Percentiles rank a stretch among this genome's conserved stretches.
Evolutionary conservation across 2,113 vertebrate genomes (phyloP).

Genomic region (Dendropsophus ebraccatus): DNA sequence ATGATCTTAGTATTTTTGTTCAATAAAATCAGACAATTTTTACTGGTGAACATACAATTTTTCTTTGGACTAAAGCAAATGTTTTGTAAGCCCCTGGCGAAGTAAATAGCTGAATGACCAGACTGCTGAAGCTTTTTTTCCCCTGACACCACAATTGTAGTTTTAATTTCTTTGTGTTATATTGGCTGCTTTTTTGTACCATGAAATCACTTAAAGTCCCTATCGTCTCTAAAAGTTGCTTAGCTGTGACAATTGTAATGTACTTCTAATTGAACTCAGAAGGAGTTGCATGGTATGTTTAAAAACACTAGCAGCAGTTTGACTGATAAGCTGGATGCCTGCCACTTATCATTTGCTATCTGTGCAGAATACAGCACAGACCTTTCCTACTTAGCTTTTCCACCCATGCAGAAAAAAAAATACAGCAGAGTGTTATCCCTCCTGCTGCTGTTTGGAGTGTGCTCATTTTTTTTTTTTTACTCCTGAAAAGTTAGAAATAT

Average conservation of each 20-base stretch:
- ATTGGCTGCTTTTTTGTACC: constrained; percentile 62
- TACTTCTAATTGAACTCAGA: constrained; percentile 66
- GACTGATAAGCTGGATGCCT: constrained; percentile 58
- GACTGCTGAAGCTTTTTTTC: constrained; percentile 63
- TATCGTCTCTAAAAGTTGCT: constrained; percentile 64
- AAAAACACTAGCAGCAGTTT: constrained; percentile 60
- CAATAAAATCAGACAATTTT: neutral
- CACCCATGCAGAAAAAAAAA: constrained; percentile 41
- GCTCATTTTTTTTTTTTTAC: constrained; percentile 1
- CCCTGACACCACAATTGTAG: constrained; percentile 65
- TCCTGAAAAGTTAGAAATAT: neutral
- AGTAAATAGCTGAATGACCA: constrained; percentile 61
- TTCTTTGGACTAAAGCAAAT: constrained; percentile 44
- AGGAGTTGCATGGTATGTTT: constrained; percentile 63
- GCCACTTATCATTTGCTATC: constrained; percentile 58
- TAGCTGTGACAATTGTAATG: constrained; percentile 69
- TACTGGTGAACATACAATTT: constrained; percentile 43
- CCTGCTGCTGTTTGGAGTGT: constrained; percentile 24
- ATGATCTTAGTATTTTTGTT: neutral
- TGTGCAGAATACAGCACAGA: constrained; percentile 45
- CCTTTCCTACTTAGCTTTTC: constrained; percentile 33
- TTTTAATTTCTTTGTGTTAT: constrained; percentile 68
- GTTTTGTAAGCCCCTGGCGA: constrained; percentile 59
- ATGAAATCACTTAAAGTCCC: constrained; percentile 67
- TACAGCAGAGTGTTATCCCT: constrained; percentile 14